phyloP scores from a whole-genome alignment of 2,113 vertebrate genomes.

The Arenaria interpres region DNA sequence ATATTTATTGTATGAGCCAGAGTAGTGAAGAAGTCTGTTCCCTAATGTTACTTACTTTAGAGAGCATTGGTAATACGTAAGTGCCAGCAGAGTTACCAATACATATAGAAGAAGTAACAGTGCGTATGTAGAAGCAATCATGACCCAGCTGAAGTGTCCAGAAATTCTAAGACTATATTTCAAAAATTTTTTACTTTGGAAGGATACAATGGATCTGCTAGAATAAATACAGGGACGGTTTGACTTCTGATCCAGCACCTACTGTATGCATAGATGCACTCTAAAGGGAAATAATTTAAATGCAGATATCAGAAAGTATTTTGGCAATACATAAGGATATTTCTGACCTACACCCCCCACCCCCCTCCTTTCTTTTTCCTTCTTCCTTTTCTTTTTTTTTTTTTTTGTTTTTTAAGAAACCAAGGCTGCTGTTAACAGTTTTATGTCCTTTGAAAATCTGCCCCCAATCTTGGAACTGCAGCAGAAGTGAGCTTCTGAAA shows the following conservation, averaged over 20 bases:
- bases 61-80: background rate
- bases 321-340: background rate
- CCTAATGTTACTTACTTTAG: background rate
- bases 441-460: background rate
- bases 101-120: background rate
- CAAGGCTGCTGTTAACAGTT: background rate
- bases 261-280: background rate
- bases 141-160: background rate
- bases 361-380: rapidly evolving
- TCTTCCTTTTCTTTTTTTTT: background rate
- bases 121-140: background rate
- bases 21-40: too few relatives aligned
- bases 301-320: background rate
- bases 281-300: background rate
- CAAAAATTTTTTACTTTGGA: background rate
- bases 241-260: background rate
- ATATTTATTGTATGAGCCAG: rapidly evolving
- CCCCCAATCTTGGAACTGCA: background rate
- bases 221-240: background rate
- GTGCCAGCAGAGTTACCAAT: background rate
- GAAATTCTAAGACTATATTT: background rate
- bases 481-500: background rate
- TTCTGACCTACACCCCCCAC: background rate
- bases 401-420: background rate
- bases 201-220: background rate